These are phyloP conservation scores for Prionailurus viverrinus DNA, from an alignment of 2,113 vertebrate genomes.

Conservation along the genomic window DNA sequence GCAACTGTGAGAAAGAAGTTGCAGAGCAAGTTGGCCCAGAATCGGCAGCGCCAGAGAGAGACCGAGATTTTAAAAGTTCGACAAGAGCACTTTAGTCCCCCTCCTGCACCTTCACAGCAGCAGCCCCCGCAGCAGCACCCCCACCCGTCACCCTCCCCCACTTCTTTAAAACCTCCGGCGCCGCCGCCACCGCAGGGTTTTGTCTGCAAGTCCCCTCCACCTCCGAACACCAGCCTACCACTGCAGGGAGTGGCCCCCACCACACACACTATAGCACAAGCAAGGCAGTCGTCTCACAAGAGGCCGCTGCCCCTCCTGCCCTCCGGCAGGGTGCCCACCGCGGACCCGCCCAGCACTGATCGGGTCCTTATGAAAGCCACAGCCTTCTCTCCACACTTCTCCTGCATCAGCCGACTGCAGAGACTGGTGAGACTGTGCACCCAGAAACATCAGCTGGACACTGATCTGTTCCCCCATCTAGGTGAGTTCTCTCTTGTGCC, in stretches of 20 bases:
- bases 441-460: constrained; percentile 93
- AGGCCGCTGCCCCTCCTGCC: constrained; percentile 91
- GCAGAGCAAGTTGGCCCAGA: constrained; percentile 95
- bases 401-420: constrained; percentile 95
- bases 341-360: constrained; percentile 88
- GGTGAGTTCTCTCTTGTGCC: constrained; percentile 87
- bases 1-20: constrained; percentile 94
- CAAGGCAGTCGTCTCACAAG: constrained; percentile 91
- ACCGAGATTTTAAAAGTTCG: constrained; percentile 94
- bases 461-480: constrained; percentile 97
- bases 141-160: constrained; percentile 88
- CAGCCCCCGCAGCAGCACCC: constrained; percentile 88
- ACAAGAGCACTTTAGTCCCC: constrained; percentile 97
- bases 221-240: constrained; percentile 95
- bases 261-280: constrained; percentile 92
- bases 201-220: constrained; percentile 98
- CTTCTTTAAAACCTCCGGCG: constrained; percentile 90
- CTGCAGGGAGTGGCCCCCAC: constrained; percentile 92
- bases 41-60: constrained; percentile 92
- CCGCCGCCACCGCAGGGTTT: constrained; percentile 93
- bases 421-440: constrained; percentile 98
- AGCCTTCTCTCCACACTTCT: constrained; percentile 93
- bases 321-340: constrained; percentile 87
- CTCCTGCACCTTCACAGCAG: constrained; percentile 90
- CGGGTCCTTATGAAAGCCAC: constrained; percentile 95